Percentiles rank a stretch among this genome's conserved stretches.
phyloP scores from a whole-genome alignment of 2,888 invertebrate species.

The Digitonthophagus gazella region DNA sequence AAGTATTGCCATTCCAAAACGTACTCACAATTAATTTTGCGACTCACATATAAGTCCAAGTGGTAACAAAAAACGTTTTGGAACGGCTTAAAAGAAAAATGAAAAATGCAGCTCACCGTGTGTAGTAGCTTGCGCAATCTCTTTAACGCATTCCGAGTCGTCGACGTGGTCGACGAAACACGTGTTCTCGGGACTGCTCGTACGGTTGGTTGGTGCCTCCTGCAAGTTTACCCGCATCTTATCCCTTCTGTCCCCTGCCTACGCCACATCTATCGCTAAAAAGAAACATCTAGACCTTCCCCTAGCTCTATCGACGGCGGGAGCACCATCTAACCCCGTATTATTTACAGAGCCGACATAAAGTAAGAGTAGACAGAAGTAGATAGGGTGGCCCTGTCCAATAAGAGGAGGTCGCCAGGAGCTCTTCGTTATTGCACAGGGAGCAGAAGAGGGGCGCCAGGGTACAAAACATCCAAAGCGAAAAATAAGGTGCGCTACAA shows the following conservation, averaged over 20 bases:
- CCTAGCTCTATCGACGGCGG: neutral
- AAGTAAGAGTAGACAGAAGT: neutral
- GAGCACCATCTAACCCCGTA: neutral
- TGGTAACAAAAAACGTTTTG: neutral
- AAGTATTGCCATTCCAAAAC: neutral
- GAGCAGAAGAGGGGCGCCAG: neutral
- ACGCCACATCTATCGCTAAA: conserved; percentile 7
- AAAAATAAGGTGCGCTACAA: conserved; percentile 50
- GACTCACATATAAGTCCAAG: too few species aligned
- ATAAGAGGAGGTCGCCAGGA: conserved; percentile 2
- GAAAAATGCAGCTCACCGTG: conserved; percentile 46
- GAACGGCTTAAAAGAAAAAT: neutral
- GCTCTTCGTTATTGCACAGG: too few species aligned
- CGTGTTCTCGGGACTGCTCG: conserved; percentile 47
- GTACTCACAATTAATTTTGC: conserved; percentile 37
- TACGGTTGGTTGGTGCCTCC: conserved; percentile 52
- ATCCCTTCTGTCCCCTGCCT: conserved; percentile 30
- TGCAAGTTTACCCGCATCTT: conserved; percentile 47
- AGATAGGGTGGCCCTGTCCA: too few species aligned
- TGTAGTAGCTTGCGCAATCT: conserved; percentile 42
- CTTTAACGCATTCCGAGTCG: conserved; percentile 41
- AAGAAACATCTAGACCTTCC: conserved; percentile 21
- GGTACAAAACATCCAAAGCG: conserved; percentile 45
- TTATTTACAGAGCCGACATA: neutral
- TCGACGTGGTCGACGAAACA: conserved; percentile 46